Evolutionary conservation across 1,140 invertebrate genomes (phyloP), one percentile per base, ranked within the genome.

Genomic region (Aphelinus atriplicis): DNA sequence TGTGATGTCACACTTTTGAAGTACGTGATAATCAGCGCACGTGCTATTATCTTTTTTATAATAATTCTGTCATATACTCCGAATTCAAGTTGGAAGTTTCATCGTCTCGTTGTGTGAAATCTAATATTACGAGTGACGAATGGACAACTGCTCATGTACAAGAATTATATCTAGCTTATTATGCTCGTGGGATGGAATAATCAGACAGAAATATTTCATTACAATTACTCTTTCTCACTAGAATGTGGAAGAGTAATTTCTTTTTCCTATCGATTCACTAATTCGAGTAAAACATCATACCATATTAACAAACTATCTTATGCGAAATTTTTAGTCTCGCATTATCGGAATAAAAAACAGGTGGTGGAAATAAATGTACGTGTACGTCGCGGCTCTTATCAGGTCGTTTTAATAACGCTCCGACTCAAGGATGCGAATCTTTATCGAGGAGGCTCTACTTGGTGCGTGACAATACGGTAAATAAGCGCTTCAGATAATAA

Each of bases 381-480:
- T 48, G 47, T n/a, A 71, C 42, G 57, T 72, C 67, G 50, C 7
- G 46, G 6, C 10, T 53, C 60, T 60, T 57, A 72, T 77, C 75
- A 69, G 26, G 58, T 9, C 50, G 64, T 46, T 68, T 60, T 66
- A 61, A 55, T 72, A 71, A 72, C 43, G 48, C n/a, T 66, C 46
- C 51, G 2, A 26, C 73, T 76, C 73, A 73, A 76, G 74, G 73
- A 78, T 76, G 62, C 69, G 45, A 73, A 65, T 61, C 61, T 48
- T 76, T 78, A 78, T 78, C 77, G 68, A 63, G 62, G 26, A 71
- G 57, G 48, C 57, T 76, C 65, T 76, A 69, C 47, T 62, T 26
- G 57, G n/a, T 73, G 65, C 75, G 75, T 78, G 78, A 72, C 75
- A 58, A 60, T 78, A 77, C 50, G 69, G 64, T 71, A 77, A 77